Base-by-base conservation (phyloP, 2,113 vertebrate species). In the Rhea pennata region DNA sequence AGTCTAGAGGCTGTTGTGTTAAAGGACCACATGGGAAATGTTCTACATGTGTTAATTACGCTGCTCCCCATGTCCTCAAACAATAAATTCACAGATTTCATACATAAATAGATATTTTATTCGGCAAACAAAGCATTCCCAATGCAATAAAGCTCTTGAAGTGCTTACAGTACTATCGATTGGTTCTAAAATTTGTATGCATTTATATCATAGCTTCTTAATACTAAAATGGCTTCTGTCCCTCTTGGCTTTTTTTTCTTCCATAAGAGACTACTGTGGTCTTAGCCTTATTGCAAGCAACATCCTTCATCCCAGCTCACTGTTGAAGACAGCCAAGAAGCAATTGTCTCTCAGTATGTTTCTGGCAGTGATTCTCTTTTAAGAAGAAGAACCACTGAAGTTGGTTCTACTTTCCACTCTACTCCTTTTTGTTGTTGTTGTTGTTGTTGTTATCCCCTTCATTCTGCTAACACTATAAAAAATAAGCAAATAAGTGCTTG, bases 21-120 rank as follows among this genome's bases (percentile, higher is more conserved):
- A 50, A 53, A 53, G n/a, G 12, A 27, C 11, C 22, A 23, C n/a
- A 27, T 15, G 36, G 71, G 40, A 40, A 14, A 14, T 40, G n/a
- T 36, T 33, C 8, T 46, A 7, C 22, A 0, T 0, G 1, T 39
- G 29, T 29, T 12, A 11, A 12, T 4, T 29, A 13, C 31, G 58
- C 80, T 36, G 44, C 58, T 71, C 44, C 24, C 26, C 11, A 0
- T 3, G 9, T 17, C 51, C 51, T 56, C 76, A 17, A 3, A 33
- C 15, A 9, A 40, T 12, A 40, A 3, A 16, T 15, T 39, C 6
- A 0, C 29, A 27, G 36, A 14, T 62, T 40, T 51, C 6, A 13
- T 9, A 22, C 46, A 15, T 39, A 44, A 82, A 73, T 4, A 67
- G 65, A 4, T 19, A 12, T 11, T 77, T 51, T 61, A 31, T 73